Evolutionary conservation across 1,140 invertebrate species (phyloP).

Genomic region (Pogonognathellus flavescens): DNA sequence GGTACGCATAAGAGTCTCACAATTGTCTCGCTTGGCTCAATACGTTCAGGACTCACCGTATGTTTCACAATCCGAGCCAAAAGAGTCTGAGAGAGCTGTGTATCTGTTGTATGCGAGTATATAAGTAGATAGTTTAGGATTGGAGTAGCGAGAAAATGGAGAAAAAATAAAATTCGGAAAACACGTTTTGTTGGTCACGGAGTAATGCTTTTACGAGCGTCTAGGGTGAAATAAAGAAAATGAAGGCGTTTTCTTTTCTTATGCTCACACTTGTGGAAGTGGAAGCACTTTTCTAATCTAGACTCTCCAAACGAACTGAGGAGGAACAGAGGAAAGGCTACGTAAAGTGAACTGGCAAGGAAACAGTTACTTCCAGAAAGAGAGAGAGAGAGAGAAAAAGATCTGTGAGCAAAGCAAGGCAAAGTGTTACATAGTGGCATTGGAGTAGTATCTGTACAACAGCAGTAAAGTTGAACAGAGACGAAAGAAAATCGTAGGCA

Average conservation of each 20-base stretch:
- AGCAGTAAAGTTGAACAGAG: conserved; percentile 1
- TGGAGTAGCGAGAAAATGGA: conserved; percentile 60
- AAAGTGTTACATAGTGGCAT: background rate
- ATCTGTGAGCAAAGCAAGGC: conserved; percentile 28
- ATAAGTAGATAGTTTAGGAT: conserved; percentile 55
- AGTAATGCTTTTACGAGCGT: conserved; percentile 68
- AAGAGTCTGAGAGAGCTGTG: background rate
- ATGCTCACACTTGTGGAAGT: conserved; percentile 57
- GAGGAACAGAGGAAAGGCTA: conserved; percentile 37
- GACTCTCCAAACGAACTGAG: conserved; percentile 43
- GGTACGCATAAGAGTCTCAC: conserved; percentile 37
- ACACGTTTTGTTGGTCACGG: conserved; percentile 68
- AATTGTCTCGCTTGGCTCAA: conserved; percentile 48
- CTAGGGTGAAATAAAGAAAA: conserved; percentile 68
- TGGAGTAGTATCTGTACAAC: background rate
- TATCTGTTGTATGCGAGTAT: conserved; percentile 1
- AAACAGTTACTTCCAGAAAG: conserved; percentile 24
- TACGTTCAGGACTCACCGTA: conserved; percentile 8
- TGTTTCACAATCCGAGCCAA: conserved; percentile 35
- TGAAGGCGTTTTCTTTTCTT: conserved; percentile 66
- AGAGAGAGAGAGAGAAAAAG: conserved; percentile 6
- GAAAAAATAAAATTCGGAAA: conserved; percentile 67
- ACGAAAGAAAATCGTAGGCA: background rate
- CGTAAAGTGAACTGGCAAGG: conserved; percentile 14
- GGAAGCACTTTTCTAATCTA: conserved; percentile 52